phyloP scores from a whole-genome alignment of 1,140 invertebrate species.

The Ceratosolen fusciceps region DNA sequence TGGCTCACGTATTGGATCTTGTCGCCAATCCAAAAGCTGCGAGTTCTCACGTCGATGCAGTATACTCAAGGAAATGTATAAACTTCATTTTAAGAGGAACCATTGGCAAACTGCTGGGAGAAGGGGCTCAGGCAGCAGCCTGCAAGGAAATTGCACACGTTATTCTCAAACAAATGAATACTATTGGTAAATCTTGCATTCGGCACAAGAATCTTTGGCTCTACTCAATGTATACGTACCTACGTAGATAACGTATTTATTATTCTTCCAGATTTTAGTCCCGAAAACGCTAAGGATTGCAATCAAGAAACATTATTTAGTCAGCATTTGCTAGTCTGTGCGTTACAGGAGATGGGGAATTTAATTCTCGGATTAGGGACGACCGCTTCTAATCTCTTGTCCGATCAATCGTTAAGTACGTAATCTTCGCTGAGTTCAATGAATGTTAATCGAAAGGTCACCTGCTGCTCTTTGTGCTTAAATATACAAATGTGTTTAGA shows the following conservation, averaged over 20 bases:
- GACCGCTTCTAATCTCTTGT: conserved; percentile 88
- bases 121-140: conserved; percentile 96
- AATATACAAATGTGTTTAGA: conserved; percentile 57
- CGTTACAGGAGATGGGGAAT: conserved; percentile 92
- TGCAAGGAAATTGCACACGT: conserved; percentile 95
- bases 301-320: conserved; percentile 93
- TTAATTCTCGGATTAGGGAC: conserved; percentile 91
- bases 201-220: neutral
- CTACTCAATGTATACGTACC: neutral
- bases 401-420: conserved; percentile 87
- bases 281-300: conserved; percentile 90
- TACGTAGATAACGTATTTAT: neutral
- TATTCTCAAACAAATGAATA: conserved; percentile 95
- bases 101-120: conserved; percentile 93
- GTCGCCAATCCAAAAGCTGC: conserved; percentile 95
- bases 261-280: conserved; percentile 80
- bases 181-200: conserved; percentile 75
- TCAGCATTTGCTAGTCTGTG: conserved; percentile 94
- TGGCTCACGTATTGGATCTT: conserved; percentile 92
- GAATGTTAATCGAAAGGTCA: neutral
- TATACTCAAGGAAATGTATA: conserved; percentile 97
- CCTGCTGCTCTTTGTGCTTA: neutral
- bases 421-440: conserved; percentile 14
- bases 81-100: conserved; percentile 94
- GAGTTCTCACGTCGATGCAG: conserved; percentile 95